These are phyloP conservation scores for Drosophila picticornis DNA, from an alignment of 2,888 invertebrate genomes.

Conservation along the genomic window DNA sequence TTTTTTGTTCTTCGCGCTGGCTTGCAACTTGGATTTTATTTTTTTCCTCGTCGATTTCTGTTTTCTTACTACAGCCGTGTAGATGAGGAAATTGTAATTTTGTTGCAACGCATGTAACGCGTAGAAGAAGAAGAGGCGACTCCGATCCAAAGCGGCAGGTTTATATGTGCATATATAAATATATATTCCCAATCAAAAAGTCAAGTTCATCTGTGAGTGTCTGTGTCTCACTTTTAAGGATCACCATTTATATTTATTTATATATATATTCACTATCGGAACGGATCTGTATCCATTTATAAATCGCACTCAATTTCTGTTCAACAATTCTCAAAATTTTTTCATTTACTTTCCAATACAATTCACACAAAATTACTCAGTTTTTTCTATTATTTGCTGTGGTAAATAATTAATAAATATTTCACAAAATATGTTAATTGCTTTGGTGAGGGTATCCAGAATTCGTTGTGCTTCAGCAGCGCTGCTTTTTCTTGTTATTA, in stretches of 20 bases:
- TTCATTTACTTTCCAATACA: background rate
- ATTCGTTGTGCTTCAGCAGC: background rate
- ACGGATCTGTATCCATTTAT: background rate
- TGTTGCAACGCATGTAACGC: background rate
- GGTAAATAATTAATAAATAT: background rate
- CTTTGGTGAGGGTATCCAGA: background rate
- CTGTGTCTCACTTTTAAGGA: too few relatives aligned
- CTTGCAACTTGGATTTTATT: slow-evolving; percentile 21
- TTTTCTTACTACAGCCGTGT: background rate
- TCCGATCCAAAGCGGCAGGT: background rate
- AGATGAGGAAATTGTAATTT: background rate
- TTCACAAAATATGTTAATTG: accelerated
- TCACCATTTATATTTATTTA: too few relatives aligned
- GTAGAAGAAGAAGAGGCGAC: too few relatives aligned
- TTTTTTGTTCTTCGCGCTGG: slow-evolving; percentile 31
- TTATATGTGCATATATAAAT: background rate
- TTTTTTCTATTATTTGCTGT: background rate
- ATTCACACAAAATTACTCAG: background rate
- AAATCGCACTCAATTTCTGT: background rate
- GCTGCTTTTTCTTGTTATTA: slow-evolving; percentile 34
- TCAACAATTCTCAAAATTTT: background rate
- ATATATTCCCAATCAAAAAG: too few relatives aligned
- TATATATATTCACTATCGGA: too few relatives aligned
- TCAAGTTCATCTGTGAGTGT: too few relatives aligned
- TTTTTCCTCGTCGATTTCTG: slow-evolving; percentile 13